Conservation (phyloP, 2,888 invertebrate species). For the Noctua fimbriata region DNA sequence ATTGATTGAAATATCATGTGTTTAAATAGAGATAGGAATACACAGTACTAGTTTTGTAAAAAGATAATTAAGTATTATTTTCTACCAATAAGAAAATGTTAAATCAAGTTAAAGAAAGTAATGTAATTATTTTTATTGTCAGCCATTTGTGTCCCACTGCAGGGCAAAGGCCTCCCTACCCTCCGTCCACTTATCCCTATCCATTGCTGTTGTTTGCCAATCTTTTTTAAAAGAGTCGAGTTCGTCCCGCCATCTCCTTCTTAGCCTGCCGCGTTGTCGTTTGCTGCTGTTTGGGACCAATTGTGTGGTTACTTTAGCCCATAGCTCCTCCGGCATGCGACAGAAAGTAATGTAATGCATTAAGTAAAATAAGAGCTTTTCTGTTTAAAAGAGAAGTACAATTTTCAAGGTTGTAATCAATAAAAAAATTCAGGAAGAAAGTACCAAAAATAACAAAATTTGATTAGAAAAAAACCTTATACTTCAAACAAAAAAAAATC, state of each 20-base stretch:
- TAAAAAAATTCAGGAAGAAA: background rate
- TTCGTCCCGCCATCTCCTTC: no score
- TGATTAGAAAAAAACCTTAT: background rate
- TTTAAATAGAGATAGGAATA: background rate
- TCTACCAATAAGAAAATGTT: background rate
- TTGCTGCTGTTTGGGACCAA: no score
- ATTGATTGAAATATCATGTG: background rate
- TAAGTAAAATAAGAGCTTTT: background rate
- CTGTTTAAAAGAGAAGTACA: background rate
- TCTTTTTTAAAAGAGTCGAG: no score
- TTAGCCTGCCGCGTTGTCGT: no score
- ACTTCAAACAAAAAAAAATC: background rate
- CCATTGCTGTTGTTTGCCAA: no score
- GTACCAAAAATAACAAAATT: background rate
- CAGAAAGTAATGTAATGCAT: background rate
- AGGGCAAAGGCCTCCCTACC: no score
- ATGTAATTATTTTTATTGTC: no score
- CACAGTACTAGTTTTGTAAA: background rate
- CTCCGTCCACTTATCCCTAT: no score
- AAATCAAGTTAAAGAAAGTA: background rate
- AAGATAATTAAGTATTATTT: background rate
- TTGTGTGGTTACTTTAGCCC: no score
- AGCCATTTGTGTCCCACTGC: no score
- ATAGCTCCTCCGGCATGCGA: no score
- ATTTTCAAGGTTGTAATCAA: background rate